phyloP scores from a whole-genome alignment of 1,140 invertebrate genomes.

The Drosophila navojoa region DNA sequence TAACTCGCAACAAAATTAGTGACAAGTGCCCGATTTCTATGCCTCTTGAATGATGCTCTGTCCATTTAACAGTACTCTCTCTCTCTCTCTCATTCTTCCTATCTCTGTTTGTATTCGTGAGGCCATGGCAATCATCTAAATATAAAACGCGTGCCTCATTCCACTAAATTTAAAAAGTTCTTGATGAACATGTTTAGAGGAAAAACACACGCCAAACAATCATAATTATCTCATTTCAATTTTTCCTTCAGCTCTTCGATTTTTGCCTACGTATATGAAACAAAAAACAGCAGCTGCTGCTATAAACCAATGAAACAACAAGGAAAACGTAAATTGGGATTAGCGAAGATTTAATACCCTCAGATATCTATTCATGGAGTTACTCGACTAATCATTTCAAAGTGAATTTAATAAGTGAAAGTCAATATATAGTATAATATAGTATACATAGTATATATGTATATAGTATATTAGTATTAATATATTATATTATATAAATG shows the following conservation, averaged over 20 bases:
- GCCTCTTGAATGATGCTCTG: slow-evolving; percentile 3
- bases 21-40: slow-evolving; percentile 55
- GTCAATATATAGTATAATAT: no score
- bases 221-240: slow-evolving; percentile 55
- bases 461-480: no score
- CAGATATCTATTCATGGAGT: not conserved
- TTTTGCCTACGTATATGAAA: slow-evolving; percentile 19
- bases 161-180: slow-evolving; percentile 59
- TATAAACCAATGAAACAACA: not conserved
- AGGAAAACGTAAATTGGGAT: not conserved
- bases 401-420: no score
- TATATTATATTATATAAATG: no score
- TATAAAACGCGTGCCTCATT: slow-evolving; percentile 78
- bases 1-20: slow-evolving; percentile 45
- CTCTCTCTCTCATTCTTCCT: not conserved
- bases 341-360: slow-evolving; percentile 5
- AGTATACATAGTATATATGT: no score
- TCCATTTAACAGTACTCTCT: not conserved
- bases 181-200: slow-evolving; percentile 60
- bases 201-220: slow-evolving; percentile 47
- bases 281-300: slow-evolving; percentile 41
- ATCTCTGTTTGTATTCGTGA: slow-evolving; percentile 1
- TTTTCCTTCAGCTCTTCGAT: slow-evolving; percentile 20
- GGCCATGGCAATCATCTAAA: slow-evolving; percentile 69
- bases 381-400: no score